Conservation (phyloP, 2,113 vertebrate genomes). For the Lagenorhynchus albirostris region DNA sequence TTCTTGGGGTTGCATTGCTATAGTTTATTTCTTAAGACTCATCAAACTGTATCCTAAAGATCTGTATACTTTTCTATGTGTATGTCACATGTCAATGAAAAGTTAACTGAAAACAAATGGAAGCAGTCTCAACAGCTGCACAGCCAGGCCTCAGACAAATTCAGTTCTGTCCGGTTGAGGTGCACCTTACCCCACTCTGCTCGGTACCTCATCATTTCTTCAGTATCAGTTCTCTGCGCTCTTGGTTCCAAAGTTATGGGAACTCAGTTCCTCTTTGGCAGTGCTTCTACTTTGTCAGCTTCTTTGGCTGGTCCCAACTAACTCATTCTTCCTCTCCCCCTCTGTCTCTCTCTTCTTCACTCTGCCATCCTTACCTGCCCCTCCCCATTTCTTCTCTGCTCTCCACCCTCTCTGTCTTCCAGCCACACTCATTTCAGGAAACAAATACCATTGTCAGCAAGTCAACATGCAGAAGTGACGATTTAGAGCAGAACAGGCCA, state of each 20-base stretch:
- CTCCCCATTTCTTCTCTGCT: neutral
- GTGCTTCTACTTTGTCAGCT: neutral
- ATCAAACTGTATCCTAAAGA: neutral
- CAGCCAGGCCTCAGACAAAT: neutral
- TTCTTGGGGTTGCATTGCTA: neutral
- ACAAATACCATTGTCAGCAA: neutral
- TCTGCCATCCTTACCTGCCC: neutral
- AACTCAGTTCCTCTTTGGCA: neutral
- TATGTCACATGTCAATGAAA: neutral
- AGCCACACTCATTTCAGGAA: neutral
- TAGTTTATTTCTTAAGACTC: neutral
- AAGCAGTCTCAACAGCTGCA: neutral
- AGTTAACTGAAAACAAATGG: neutral
- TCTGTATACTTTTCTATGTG: neutral
- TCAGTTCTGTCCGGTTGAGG: neutral
- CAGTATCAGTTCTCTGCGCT: neutral
- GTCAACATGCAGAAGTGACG: neutral
- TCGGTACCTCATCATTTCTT: no score
- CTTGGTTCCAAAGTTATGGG: neutral
- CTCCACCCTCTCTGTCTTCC: neutral
- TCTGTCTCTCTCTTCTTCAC: neutral
- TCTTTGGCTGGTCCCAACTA: neutral
- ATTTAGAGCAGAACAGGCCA: neutral
- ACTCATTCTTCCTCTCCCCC: no score
- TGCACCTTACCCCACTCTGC: neutral